phyloP scores from a whole-genome alignment of 2,113 vertebrate genomes.

The Boleophthalmus pectinirostris region DNA sequence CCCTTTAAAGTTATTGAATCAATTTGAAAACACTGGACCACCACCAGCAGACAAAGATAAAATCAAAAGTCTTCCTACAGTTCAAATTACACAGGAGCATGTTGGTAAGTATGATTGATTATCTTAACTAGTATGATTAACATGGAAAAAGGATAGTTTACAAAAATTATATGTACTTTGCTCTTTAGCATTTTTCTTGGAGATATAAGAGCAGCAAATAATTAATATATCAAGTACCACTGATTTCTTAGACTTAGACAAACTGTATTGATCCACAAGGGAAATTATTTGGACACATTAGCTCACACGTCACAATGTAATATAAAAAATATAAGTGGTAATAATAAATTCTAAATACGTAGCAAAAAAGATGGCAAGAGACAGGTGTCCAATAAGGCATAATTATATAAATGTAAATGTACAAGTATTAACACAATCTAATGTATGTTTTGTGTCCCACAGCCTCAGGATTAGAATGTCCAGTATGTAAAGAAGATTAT shows the following conservation, averaged over 20 bases:
- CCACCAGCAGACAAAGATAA: constrained; percentile 95
- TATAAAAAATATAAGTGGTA: too few relatives aligned
- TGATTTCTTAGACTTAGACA: too few relatives aligned
- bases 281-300: too few relatives aligned
- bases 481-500: constrained; percentile 98
- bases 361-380: too few relatives aligned
- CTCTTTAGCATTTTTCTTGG: not conserved
- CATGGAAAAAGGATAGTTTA: too few relatives aligned
- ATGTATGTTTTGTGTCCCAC: constrained; percentile 13
- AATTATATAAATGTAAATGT: too few relatives aligned
- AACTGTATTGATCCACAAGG: too few relatives aligned
- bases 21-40: constrained; percentile 98
- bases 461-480: constrained; percentile 94
- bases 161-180: too few relatives aligned
- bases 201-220: not conserved
- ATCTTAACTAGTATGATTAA: not conserved
- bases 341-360: too few relatives aligned
- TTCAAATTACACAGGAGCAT: constrained; percentile 89
- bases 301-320: too few relatives aligned
- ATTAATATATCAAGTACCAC: not conserved
- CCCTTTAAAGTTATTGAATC: constrained; percentile 88
- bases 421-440: not conserved
- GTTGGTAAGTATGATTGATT: constrained; percentile 81
- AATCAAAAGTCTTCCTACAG: constrained; percentile 93
- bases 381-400: too few relatives aligned